Base-by-base conservation (phyloP, 2,888 invertebrate genomes). In the Agonopterix arenella region DNA sequence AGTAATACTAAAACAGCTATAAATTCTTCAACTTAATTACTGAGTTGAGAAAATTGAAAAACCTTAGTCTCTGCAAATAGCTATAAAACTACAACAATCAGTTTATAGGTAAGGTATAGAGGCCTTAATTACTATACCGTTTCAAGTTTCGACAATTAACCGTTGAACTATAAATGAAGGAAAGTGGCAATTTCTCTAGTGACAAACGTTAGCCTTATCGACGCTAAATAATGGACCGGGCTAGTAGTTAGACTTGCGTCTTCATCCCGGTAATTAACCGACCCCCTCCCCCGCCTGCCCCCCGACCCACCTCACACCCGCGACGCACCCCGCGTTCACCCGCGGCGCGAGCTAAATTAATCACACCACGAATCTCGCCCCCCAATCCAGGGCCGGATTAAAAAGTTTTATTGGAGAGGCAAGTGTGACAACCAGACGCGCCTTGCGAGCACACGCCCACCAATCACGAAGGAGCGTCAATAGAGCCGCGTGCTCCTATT, bases 331-430 rank as follows among this genome's bases (percentile, higher is more conserved):
- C 53, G 56, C 66, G 56, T 61, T 52, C 52, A 58, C 66, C 57
- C 66, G 66, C 71, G 64, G 70, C 57, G 64, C 64, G 68, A 68
- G 74, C 80, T 82, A 85, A 85, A 89, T 88, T 89, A 89, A 89
- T 89, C 88, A 89, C 86, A 84, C 86, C 74, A 84, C 77, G 82
- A 84, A 86, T 86, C 86, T 81, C 81, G 82, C 84, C 84, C 82
- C 85, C 84, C 85, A 80, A 80, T 82, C 76, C 81, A 71, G 77
- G 70, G 70, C 69, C 80, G 82, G 86, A 86, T 86, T 88, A 86
- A 86, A 85, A 85, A 86, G 80, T 88, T 88, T 88, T 88, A 89
- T 89, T 89, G 86, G 86, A 82, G 80, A 77, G 73, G 72, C 68
- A 66, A 73, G 73, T 76, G 75, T 81, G 84, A 82, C 84, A 83